Conservation (phyloP, 2,113 vertebrate genomes). For the Oncorhynchus tshawytscha region DNA sequence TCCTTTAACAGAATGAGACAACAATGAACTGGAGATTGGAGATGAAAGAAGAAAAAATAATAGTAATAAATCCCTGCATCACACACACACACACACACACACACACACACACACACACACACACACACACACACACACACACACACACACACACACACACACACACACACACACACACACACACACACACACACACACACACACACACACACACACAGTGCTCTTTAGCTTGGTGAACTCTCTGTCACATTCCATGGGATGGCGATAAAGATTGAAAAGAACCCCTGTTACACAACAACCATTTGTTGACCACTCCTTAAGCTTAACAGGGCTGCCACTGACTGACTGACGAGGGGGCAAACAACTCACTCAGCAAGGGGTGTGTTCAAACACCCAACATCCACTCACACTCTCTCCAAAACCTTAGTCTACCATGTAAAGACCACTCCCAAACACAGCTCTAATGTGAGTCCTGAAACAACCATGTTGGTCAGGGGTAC, state of each 20-base stretch:
- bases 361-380: not conserved
- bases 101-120: not conserved
- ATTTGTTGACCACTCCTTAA: not conserved
- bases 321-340: not conserved
- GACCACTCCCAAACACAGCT: not conserved
- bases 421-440: not conserved
- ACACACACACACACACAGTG: not conserved
- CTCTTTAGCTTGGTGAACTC: slow-evolving; percentile 51
- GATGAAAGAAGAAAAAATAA: slow-evolving; percentile 24
- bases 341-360: not conserved
- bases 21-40: slow-evolving; percentile 6
- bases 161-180: not conserved
- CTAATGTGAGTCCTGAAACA: not conserved
- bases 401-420: not conserved
- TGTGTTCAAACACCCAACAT: not conserved
- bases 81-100: not conserved
- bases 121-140: not conserved
- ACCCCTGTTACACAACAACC: slow-evolving; percentile 4
- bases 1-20: not conserved
- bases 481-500: too few relatives aligned
- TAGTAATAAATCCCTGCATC: slow-evolving; percentile 19
- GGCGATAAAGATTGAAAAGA: slow-evolving; percentile 46
- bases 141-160: too few relatives aligned
- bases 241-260: slow-evolving; percentile 34
- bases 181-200: not conserved